Percentiles rank a stretch among this genome's conserved stretches.
Conservation (phyloP, 2,113 vertebrate species). For the Notarius quadriscutis region DNA sequence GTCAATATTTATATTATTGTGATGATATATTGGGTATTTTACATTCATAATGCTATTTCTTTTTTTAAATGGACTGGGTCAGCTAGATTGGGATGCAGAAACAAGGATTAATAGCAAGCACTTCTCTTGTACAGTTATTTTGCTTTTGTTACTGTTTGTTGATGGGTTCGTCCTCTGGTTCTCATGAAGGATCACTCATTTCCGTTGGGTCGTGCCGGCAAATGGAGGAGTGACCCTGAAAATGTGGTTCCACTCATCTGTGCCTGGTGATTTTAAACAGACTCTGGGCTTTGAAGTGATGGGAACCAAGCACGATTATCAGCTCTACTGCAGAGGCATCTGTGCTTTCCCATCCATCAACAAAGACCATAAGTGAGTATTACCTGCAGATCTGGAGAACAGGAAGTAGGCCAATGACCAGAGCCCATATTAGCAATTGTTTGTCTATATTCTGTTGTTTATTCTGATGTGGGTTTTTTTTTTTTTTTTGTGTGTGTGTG, state of each 20-base stretch:
- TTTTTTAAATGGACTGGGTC: neutral
- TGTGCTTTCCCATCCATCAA: slow-evolving; percentile 83
- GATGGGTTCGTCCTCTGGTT: neutral
- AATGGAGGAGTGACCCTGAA: slow-evolving; percentile 69
- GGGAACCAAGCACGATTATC: slow-evolving; percentile 75
- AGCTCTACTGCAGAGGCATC: slow-evolving; percentile 77
- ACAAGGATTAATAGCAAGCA: neutral
- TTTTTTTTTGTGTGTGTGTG: too few relatives aligned
- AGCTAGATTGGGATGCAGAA: neutral
- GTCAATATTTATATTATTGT: neutral
- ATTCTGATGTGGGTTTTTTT: neutral
- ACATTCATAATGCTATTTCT: neutral
- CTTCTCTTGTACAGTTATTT: neutral
- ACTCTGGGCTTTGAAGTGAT: slow-evolving; percentile 82
- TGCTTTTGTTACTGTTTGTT: neutral
- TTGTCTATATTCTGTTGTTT: neutral
- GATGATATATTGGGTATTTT: neutral
- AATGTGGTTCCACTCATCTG: slow-evolving; percentile 76
- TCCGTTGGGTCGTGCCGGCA: slow-evolving; percentile 84
- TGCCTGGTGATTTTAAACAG: slow-evolving; percentile 76
- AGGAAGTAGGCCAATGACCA: slow-evolving; percentile 26
- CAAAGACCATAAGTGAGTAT: slow-evolving; percentile 78
- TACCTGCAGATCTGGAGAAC: neutral
- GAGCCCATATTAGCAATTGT: neutral
- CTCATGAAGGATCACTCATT: slow-evolving; percentile 67